phyloP scores from a whole-genome alignment of 2,888 invertebrate species.

The Lamproptera curius region DNA sequence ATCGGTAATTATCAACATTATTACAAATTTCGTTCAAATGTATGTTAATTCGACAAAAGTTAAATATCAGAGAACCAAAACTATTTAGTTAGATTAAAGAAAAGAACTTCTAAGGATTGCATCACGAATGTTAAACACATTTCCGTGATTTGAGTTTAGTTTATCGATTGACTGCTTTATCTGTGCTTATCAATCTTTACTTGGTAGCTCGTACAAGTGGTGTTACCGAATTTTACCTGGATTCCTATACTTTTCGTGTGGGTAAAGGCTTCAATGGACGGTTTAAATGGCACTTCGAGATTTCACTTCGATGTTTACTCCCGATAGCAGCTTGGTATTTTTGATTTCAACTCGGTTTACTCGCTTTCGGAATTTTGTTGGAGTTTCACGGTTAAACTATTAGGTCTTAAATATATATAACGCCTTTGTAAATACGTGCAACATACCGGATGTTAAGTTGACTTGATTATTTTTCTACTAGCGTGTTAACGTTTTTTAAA shows the following conservation, averaged over 20 bases:
- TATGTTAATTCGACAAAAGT: too few species aligned
- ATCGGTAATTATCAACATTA: too few species aligned
- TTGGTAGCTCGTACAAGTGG: not conserved
- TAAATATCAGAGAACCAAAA: too few species aligned
- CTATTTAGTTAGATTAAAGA: too few species aligned
- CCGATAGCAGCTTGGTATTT: conserved; percentile 2
- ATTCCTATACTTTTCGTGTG: conserved; percentile 3
- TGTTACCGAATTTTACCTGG: not conserved
- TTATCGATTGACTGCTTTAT: conserved; percentile 9
- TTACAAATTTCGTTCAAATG: too few species aligned
- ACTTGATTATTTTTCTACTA: too few species aligned
- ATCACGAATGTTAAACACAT: too few species aligned
- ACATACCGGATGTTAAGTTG: not conserved
- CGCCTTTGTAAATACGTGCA: not conserved
- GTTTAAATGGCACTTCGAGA: not conserved
- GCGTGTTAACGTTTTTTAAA: too few species aligned
- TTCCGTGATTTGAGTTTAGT: too few species aligned
- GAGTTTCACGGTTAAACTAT: not conserved
- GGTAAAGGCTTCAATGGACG: conserved; percentile 2
- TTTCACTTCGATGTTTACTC: conserved; percentile 4
- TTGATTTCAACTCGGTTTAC: not conserved
- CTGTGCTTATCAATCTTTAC: conserved; percentile 6
- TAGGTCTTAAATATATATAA: too few species aligned
- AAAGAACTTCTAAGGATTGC: too few species aligned
- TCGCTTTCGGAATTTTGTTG: not conserved